Base-by-base conservation (phyloP, 2,888 invertebrate genomes). In the Stenolophus ochropezus region DNA sequence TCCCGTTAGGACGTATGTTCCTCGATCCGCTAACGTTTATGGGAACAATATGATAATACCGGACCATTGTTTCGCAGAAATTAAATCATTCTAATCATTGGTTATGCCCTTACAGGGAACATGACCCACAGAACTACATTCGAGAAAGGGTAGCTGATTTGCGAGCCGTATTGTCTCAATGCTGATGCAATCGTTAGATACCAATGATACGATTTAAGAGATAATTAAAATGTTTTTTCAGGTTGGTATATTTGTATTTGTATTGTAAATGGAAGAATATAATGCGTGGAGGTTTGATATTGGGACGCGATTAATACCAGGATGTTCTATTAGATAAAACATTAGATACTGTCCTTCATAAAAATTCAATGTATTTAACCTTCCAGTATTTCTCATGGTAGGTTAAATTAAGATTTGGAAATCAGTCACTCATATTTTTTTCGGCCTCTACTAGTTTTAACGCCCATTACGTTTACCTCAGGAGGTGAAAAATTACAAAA, bases 21-120 rank as follows among this genome's bases (percentile, higher is more conserved):
- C 65, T 65, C 27, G 53, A 53, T 11, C 69, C 49, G 78, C 33
- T 77, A 61, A 25, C 78, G 65, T 79, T 81, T 81, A 81, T 81
- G 80, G 80, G 80, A 73, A 81, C 80, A 81, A 81, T 81, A 81
- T 81, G 80, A 73, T 81, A 81, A 81, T 73, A 73, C 73, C 56
- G 27, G 27, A 73, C 71, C 80, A 81, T 81, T 81, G 80, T 81
- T 73, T 81, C 42, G 73, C 73, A 73, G 51, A 74, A 81, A 81
- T 81, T 81, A 81, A 81, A 74, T 81, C 80, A 73, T 81, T 73
- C 80, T 58, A 81, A 81, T 81, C 27, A 81, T 79, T 49, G 51
- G 79, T 16, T 65, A 65, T 65, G 27, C 65, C 65, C 65, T 65
- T 65, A 33, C 33, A 18, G 65, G 77, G 42, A 33, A 33, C 18